phyloP scores from a whole-genome alignment of 2,797 vertebrate species.

The Poeciliopsis infans region DNA sequence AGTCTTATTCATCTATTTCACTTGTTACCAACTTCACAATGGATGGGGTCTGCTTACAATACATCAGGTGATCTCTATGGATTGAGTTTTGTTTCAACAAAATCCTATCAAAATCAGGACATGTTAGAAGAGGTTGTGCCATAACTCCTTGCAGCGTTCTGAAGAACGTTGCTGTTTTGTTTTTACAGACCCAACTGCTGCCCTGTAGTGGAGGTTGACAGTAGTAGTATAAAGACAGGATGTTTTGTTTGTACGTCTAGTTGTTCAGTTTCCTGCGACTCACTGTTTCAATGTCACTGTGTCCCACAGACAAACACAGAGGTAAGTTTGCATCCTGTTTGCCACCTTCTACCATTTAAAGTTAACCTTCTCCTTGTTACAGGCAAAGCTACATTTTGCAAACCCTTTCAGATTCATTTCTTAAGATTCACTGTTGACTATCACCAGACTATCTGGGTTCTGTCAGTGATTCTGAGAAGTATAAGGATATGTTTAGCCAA shows the following conservation, averaged over 20 bases:
- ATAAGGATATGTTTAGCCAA: neutral
- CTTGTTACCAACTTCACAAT: neutral
- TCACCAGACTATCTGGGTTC: neutral
- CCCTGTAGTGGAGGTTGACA: neutral
- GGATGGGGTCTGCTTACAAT: neutral
- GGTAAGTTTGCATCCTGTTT: constrained; percentile 10
- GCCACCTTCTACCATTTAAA: neutral
- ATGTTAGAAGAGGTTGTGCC: too few species aligned
- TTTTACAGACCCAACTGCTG: neutral
- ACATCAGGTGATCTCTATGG: neutral
- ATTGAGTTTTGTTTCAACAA: neutral
- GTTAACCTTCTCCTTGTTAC: neutral
- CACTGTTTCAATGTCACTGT: too few species aligned
- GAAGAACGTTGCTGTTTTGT: neutral
- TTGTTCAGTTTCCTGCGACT: neutral
- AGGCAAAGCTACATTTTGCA: neutral
- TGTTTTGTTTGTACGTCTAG: neutral
- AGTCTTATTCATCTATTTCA: neutral
- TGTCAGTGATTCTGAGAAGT: neutral
- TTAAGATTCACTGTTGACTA: neutral
- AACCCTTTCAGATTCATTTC: constrained; percentile 2
- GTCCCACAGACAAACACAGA: neutral
- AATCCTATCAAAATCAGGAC: neutral
- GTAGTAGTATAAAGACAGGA: neutral
- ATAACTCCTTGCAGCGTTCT: neutral